Evolutionary conservation across 2,888 invertebrate genomes (phyloP), one percentile per base, ranked within the genome.

Genomic region (Hydropsyche betteni): DNA sequence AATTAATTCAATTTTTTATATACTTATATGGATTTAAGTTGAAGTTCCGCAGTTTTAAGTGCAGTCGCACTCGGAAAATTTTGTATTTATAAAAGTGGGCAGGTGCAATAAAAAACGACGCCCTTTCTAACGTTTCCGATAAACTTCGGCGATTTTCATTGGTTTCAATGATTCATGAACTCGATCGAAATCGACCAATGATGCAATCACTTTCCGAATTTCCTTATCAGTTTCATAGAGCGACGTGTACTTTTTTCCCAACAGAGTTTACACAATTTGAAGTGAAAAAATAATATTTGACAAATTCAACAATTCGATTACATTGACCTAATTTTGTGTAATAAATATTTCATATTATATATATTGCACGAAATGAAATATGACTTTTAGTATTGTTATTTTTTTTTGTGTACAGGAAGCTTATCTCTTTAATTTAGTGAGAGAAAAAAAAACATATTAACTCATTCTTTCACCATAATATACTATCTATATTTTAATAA

Each of bases 361-460:
- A 53, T 53, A 16, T 53, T 53, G 53, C 6, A 10, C 4, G 12
- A 53, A 33, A 61, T 61, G 61, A 24, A 61, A 24, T 61, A 61
- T 24, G 16, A 61, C 61, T 33, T 12, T 61, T 61, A 1, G 34
- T 10, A 33, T 16, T 61, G 10, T 61, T 33, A 2, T 53, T 55
- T 55, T n/a, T 14, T 14, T 1, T 33, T 10, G 24, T 61, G 12
- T 61, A 33, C 24, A 8, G 16, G 36, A 12, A n/a, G 64, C 64
- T 64, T 64, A 64, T 64, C 64, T 64, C 64, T 64, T 64, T 64
- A 34, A 64, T 64, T 64, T 36, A 64, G 36, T 33, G 14, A 44
- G 44, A 6, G 10, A 10, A 44, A 34, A 36, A n/a, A 64, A 64
- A 64, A 36, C 64, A 4, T 64, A 64, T 64, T 64, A 64, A 3